These are phyloP conservation scores for Hylia prasina DNA, from an alignment of 2,113 vertebrate species.

Conservation along the genomic window DNA sequence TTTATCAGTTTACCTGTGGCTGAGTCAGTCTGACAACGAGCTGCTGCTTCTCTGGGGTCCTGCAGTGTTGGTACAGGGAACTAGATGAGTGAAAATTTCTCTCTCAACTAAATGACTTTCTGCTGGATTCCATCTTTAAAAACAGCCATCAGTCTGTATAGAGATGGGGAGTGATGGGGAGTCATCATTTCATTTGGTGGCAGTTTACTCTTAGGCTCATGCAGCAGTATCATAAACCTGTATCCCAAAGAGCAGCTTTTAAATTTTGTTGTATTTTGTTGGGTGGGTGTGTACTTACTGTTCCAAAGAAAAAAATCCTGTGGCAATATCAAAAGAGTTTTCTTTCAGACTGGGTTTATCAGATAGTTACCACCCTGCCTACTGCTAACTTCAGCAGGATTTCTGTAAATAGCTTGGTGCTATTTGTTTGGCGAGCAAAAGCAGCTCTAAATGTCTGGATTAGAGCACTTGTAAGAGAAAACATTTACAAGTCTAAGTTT, in stretches of 20 bases:
- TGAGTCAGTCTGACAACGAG: background rate
- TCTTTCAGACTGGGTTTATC: background rate
- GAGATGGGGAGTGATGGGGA: background rate
- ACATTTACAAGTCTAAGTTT: conserved; percentile 45
- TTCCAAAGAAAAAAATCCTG: background rate
- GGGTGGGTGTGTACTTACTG: background rate
- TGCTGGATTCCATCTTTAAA: background rate
- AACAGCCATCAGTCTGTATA: background rate
- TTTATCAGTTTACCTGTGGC: background rate
- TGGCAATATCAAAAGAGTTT: background rate
- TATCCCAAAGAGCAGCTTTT: background rate
- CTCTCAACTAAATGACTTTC: background rate
- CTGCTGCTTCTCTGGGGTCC: background rate
- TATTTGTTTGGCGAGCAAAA: background rate
- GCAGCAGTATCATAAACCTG: background rate
- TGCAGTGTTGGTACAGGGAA: background rate
- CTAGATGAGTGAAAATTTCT: background rate
- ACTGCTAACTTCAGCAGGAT: background rate
- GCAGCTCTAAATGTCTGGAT: background rate
- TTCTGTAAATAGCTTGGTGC: background rate
- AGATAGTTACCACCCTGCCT: background rate
- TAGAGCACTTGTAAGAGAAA: background rate
- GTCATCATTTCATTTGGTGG: background rate
- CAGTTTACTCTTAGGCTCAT: background rate
- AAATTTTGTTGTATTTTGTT: background rate